Base-by-base conservation (phyloP, 2,888 invertebrate species). In the Cosmorhoe ocellata region DNA sequence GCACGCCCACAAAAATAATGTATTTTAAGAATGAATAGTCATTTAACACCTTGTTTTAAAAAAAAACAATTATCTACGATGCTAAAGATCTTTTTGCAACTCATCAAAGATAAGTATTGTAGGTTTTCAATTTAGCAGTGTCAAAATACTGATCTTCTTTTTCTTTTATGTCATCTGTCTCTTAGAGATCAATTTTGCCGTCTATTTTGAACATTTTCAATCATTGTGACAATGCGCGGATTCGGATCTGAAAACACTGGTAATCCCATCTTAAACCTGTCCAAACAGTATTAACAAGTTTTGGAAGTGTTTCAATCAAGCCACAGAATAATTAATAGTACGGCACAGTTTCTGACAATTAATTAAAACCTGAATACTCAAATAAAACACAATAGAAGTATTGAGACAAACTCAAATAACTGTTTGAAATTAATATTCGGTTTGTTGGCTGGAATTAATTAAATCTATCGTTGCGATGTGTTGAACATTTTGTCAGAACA, bases 251-350 rank as follows among this genome's bases (percentile, higher is more conserved):
- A 22, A 40, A 48, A 40, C 52, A 53, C 36, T 44, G 44, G 44
- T 50, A 38, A 55, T 41, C 48, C 44, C 32, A 24, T 44, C 48
- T 47, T 34, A 36, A 54, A 74, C 75, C 83, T 81, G 78, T 79
- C 80, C 69, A 81, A 83, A 84, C 81, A 84, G 79, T 79, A 76
- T 75, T 78, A 74, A 79, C 78, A 83, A 82, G 73, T 83, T 79
- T 64, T 66, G 66, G 64, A 76, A 81, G 74, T 74, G 79, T 76
- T 82, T 81, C 79, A 79, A 80, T 52, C 47, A 43, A 52, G 39
- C 34, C 41, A 33, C 42, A 33, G 51, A 46, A 26, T 37, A 40
- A 40, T 8, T 36, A 27, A 27, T 51, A 36, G 51, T 30, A 78
- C 71, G 67, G 56, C 70, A 67, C 74, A 71, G 71, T 74, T 71